These are phyloP conservation scores for Ecdyonurus torrentis DNA, from an alignment of 2,888 invertebrate genomes.

Conservation along the genomic window DNA sequence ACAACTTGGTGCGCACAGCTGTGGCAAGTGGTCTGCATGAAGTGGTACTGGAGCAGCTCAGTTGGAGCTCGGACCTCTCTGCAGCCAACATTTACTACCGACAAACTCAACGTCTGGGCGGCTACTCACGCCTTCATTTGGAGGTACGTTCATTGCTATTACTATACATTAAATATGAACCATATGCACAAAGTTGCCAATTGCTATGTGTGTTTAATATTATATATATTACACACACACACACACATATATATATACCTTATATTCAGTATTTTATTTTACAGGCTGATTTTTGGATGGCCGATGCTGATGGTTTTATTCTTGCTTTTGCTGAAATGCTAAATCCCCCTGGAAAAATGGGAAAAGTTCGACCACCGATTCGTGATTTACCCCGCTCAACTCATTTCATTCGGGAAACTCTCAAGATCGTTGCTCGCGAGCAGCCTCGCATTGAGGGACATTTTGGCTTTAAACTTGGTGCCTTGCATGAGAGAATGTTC, in stretches of 20 bases:
- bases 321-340: background rate
- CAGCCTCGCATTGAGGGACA: conserved; percentile 11
- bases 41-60: conserved; percentile 9
- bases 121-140: conserved; percentile 5
- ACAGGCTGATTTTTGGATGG: conserved; percentile 10
- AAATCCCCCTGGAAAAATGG: background rate
- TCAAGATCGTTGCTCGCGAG: conserved; percentile 9
- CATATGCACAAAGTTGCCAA: too few relatives aligned
- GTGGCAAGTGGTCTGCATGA: conserved; percentile 7
- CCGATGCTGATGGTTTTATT: conserved; percentile 10
- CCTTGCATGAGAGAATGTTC: conserved; percentile 9
- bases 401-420: conserved; percentile 7
- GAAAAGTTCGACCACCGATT: conserved; percentile 9
- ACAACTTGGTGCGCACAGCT: conserved; percentile 7
- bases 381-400: conserved; percentile 9
- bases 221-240: too few relatives aligned
- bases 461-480: conserved; percentile 5
- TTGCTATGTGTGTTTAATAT: too few relatives aligned
- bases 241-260: too few relatives aligned
- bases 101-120: conserved; percentile 8
- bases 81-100: conserved; percentile 10
- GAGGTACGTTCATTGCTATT: conserved; percentile 2
- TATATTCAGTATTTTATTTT: too few relatives aligned
- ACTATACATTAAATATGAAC: background rate
- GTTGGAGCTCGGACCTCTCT: conserved; percentile 1